These are phyloP conservation scores for Tetrax tetrax DNA, from an alignment of 2,113 vertebrate species.

Conservation along the genomic window DNA sequence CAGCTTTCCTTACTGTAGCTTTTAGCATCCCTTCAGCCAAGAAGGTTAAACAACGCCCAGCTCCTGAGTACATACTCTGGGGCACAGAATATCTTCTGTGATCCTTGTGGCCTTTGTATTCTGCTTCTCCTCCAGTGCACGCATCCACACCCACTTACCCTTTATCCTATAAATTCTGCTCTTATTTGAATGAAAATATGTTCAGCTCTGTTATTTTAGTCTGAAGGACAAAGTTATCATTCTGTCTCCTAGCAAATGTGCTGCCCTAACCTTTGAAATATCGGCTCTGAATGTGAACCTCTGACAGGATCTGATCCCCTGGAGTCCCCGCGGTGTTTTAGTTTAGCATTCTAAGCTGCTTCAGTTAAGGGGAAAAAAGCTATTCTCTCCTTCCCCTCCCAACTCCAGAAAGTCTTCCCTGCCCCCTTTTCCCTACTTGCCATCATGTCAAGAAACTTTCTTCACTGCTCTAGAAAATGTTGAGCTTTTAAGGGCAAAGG, in stretches of 20 bases:
- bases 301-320: conserved; percentile 16
- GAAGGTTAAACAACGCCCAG: not conserved
- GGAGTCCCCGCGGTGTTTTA: not conserved
- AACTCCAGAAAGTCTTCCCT: not conserved
- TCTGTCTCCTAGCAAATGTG: not conserved
- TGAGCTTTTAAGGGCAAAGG: not conserved
- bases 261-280: conserved; percentile 50
- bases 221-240: conserved; percentile 38
- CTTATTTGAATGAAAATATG: not conserved
- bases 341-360: not conserved
- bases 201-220: conserved; percentile 1
- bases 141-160: not conserved
- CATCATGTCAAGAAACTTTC: not conserved
- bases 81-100: not conserved
- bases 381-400: not conserved
- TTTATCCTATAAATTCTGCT: not conserved
- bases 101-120: not conserved
- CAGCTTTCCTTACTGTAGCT: not conserved
- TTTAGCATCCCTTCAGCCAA: not conserved
- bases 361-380: not conserved
- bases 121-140: not conserved
- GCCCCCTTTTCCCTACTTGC: not conserved
- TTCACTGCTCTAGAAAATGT: not conserved
- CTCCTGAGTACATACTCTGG: not conserved
- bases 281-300: conserved; percentile 18